Evolutionary conservation across 2,113 vertebrate genomes (phyloP).

Genomic region (Oriolus oriolus): DNA sequence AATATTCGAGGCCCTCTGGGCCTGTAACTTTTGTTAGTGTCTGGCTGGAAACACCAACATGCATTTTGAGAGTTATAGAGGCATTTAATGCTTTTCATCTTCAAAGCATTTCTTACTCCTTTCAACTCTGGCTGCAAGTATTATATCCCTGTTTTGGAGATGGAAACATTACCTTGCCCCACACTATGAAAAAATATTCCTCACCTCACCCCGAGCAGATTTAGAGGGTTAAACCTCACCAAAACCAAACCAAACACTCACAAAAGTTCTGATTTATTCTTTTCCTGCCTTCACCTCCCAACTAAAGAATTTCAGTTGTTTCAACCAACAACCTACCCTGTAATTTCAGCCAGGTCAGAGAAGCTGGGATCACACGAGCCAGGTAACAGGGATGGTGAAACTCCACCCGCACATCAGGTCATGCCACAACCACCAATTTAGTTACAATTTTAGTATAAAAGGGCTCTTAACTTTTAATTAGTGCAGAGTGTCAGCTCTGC

Average conservation of each 20-base stretch:
- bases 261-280: not conserved
- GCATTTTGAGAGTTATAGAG: not conserved
- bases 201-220: not conserved
- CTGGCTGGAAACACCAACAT: not conserved
- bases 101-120: conserved; percentile 32
- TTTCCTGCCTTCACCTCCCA: not conserved
- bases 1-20: conserved; percentile 1
- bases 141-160: not conserved
- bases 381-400: not conserved
- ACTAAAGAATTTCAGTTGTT: not conserved
- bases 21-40: not conserved
- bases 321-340: not conserved
- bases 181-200: not conserved
- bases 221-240: not conserved
- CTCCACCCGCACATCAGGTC: not conserved
- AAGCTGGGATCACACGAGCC: not conserved
- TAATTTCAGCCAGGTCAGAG: not conserved
- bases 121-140: not conserved
- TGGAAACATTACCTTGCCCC: not conserved
- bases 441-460: not conserved
- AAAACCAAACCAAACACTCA: not conserved
- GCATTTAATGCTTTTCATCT: conserved; percentile 43
- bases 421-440: not conserved
- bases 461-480: not conserved
- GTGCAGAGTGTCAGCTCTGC: not conserved